Evolutionary conservation across 1,140 invertebrate genomes (phyloP).

Genomic region (Neelides sp.): DNA sequence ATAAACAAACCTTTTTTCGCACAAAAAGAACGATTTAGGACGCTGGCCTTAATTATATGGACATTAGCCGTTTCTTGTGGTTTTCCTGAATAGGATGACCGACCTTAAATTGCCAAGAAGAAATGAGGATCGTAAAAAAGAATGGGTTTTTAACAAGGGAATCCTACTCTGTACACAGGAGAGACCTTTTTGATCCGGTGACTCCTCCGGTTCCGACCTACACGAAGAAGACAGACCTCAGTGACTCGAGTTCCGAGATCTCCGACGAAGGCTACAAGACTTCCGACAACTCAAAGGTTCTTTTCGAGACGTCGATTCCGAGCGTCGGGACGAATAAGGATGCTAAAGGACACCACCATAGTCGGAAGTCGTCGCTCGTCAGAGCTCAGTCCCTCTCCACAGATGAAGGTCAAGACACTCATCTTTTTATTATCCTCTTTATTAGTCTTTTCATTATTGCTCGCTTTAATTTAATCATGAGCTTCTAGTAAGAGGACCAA

Average conservation of each 20-base stretch:
- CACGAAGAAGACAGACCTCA: conserved; percentile 41
- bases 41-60: too few species aligned
- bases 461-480: too few species aligned
- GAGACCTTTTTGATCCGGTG: conserved; percentile 31
- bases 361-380: conserved; percentile 13
- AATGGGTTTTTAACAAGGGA: too few species aligned
- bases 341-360: conserved; percentile 22
- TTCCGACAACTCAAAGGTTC: conserved; percentile 26
- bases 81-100: too few species aligned
- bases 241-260: conserved; percentile 68
- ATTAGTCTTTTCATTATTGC: too few species aligned
- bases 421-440: too few species aligned
- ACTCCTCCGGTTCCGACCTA: conserved; percentile 35
- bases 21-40: too few species aligned
- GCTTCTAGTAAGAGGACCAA: too few species aligned
- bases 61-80: too few species aligned
- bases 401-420: conserved; percentile 30
- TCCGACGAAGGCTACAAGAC: conserved; percentile 74
- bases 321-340: conserved; percentile 4
- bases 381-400: conserved; percentile 24
- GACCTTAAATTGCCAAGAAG: too few species aligned
- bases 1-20: too few species aligned
- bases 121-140: too few species aligned
- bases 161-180: conserved; percentile 13
- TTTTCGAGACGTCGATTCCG: not conserved